Base-by-base conservation (phyloP, 2,888 invertebrate species). In the Gnatocerus cornutus region DNA sequence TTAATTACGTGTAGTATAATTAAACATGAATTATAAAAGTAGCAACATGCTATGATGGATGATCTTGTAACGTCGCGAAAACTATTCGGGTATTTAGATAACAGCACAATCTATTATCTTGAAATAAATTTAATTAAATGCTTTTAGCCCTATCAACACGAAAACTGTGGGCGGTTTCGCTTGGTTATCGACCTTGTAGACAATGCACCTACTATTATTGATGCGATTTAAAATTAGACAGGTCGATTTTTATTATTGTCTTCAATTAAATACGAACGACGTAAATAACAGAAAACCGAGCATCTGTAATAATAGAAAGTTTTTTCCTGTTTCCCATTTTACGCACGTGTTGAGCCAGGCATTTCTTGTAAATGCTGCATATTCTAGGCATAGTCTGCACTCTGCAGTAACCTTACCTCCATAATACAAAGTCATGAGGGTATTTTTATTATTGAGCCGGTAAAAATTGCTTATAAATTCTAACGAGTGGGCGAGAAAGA, bases 181-280 rank as follows among this genome's bases (percentile, higher is more conserved):
- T 9, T 52, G 52, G 52, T 5, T 52, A 52, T 30, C 33, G 33
- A 52, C 52, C 52, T 52, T 52, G 30, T 48, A 48, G 27, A 48
- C 52, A 52, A 27, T 52, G 13, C 30, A 10, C 29, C 52, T 5
- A 14, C 52, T 9, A 48, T n/a, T n/a, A 48, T 48, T 21, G 48
- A 48, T 52, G 29, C 41, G 41, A 12, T 41, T 41, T 41, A 41
- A 41, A 41, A 41, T 41, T 12, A 41, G 41, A 41, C n/a, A n/a
- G 41, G 41, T 41, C 41, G 41, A 41, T 41, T 41, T 41, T 41
- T 13, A 7, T 33, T 33, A 33, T 33, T 48, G 46, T 45, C 13
- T 50, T 50, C 27, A 52, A 52, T 52, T 52, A 41, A 41, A 41
- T 10, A 41, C 41, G 3, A 41, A 6, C 41, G 41, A 41, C 6